Evolutionary conservation across 2,113 vertebrate species (phyloP).

Genomic region (Lagopus leucura): DNA sequence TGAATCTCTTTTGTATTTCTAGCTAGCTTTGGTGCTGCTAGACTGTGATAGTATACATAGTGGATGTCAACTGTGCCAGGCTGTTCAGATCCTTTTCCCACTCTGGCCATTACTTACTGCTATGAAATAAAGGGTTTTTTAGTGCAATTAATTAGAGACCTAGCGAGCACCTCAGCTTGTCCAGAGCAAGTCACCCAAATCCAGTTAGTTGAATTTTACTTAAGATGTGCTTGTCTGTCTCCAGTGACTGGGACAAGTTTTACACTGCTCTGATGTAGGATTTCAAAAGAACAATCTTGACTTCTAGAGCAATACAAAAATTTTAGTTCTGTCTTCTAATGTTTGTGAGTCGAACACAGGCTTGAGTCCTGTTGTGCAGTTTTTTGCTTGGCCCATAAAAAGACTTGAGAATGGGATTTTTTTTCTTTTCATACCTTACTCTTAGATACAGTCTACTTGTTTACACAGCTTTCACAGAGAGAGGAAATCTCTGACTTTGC

Average conservation of each 20-base stretch:
- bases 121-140: not conserved
- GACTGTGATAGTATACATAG: not conserved
- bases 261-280: not conserved
- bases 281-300: not conserved
- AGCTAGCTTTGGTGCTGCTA: not conserved
- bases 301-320: not conserved
- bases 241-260: not conserved
- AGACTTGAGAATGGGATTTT: not conserved
- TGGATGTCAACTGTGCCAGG: accelerated
- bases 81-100: not conserved
- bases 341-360: not conserved
- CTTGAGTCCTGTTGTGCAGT: not conserved
- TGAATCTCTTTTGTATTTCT: not conserved
- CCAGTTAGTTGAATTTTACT: not conserved
- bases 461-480: conserved; percentile 24
- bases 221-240: not conserved
- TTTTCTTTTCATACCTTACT: not conserved
- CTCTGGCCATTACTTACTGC: not conserved
- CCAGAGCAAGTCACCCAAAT: not conserved
- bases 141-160: not conserved
- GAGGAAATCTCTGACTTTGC: conserved; percentile 18
- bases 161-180: accelerated
- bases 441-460: not conserved
- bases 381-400: not conserved
- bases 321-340: not conserved